Conservation (phyloP, 2,113 vertebrate genomes). For the Pterophyllum scalare region DNA sequence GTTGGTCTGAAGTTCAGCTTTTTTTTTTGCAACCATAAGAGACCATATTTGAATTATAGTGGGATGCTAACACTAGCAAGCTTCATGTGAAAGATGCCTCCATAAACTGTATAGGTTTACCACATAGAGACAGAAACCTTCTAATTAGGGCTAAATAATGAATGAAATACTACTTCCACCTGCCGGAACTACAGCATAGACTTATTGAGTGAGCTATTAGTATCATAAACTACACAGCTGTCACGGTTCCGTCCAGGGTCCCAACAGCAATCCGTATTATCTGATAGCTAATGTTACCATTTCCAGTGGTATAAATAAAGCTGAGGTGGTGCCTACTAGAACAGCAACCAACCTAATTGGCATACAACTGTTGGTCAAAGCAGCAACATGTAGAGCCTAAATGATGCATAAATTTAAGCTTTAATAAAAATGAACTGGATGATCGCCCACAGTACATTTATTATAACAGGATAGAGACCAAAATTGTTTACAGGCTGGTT, state of each 20-base stretch:
- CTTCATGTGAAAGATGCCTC: no score
- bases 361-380: background rate
- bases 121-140: no score
- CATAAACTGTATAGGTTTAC: no score
- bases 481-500: background rate
- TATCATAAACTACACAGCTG: background rate
- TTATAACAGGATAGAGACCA: background rate
- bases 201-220: background rate
- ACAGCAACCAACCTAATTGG: background rate
- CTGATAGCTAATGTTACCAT: background rate
- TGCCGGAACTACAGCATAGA: background rate
- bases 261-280: background rate
- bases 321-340: background rate
- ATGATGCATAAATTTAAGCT: background rate
- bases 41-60: no score
- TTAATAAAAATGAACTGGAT: background rate
- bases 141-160: background rate
- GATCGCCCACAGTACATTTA: background rate
- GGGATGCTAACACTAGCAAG: no score
- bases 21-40: background rate
- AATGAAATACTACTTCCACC: background rate
- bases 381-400: background rate
- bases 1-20: background rate
- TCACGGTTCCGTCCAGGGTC: no score
- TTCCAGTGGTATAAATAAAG: background rate